Percentiles rank a stretch among this genome's conserved stretches.
Evolutionary conservation across 2,797 vertebrate species (phyloP).

Genomic region (Glossophaga mutica): DNA sequence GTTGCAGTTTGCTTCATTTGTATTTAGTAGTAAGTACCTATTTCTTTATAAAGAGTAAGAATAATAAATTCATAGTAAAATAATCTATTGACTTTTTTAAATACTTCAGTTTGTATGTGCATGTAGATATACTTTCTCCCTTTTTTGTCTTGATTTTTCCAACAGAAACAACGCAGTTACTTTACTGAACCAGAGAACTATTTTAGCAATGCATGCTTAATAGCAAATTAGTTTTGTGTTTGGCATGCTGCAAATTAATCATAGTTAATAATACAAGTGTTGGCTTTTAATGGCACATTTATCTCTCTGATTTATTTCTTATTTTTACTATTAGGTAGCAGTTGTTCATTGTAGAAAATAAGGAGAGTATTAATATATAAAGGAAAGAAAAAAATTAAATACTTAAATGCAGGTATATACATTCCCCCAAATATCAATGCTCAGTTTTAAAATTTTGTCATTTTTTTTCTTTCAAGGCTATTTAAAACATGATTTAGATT

Average conservation of each 20-base stretch:
- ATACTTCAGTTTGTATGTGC: neutral
- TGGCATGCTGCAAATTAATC: neutral
- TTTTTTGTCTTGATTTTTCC: neutral
- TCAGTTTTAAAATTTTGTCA: neutral
- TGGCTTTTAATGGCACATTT: conserved; percentile 6
- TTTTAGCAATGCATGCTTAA: neutral
- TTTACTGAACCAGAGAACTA: conserved; percentile 15
- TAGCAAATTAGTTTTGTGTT: conserved; percentile 1
- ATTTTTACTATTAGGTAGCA: neutral
- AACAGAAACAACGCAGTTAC: neutral
- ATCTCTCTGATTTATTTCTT: neutral
- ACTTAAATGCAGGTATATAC: neutral
- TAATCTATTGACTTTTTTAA: neutral
- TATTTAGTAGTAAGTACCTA: neutral
- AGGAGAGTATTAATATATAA: neutral
- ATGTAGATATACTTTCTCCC: neutral
- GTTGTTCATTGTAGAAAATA: conserved; percentile 4
- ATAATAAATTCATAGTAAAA: neutral
- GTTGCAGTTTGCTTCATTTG: conserved; percentile 9
- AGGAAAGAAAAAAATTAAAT: neutral
- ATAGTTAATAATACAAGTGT: neutral
- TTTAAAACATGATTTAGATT: neutral
- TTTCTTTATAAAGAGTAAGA: neutral
- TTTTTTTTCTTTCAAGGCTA: neutral
- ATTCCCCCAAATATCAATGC: neutral